phyloP scores from a whole-genome alignment of 2,797 vertebrate genomes.

The Ptychadena robeensis region DNA sequence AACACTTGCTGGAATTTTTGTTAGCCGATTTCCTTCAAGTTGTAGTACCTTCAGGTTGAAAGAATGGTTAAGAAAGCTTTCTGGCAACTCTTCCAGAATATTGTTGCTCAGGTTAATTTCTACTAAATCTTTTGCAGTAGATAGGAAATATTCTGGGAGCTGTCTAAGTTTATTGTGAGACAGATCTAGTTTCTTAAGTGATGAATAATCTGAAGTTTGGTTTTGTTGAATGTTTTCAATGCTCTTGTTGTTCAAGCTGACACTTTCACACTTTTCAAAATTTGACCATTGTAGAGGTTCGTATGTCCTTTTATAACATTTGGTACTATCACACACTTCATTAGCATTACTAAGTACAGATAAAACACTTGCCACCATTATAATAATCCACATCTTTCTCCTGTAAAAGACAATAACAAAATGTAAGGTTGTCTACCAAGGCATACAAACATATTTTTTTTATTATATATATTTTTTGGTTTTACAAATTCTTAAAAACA shows the following conservation, averaged over 20 bases:
- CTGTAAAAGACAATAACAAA: not conserved
- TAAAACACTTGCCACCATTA: not conserved
- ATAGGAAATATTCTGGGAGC: constrained; percentile 55
- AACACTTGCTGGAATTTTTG: constrained; percentile 35
- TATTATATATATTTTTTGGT: too few relatives aligned
- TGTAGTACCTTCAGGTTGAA: not conserved
- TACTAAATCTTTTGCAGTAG: not conserved
- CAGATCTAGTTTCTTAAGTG: constrained; percentile 49
- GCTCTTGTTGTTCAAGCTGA: not conserved
- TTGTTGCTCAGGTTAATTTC: constrained; percentile 63
- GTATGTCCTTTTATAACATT: not conserved
- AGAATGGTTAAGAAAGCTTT: not conserved
- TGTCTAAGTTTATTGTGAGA: constrained; percentile 38
- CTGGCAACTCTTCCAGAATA: constrained; percentile 50
- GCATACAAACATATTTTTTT: too few relatives aligned
- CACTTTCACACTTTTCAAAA: not conserved
- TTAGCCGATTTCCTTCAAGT: constrained; percentile 62
- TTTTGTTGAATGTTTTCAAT: not conserved
- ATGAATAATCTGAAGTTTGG: not conserved
- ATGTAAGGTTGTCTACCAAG: not conserved
- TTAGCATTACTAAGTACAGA: not conserved
- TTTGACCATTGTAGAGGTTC: not conserved
- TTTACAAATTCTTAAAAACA: too few relatives aligned
- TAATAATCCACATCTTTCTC: constrained; percentile 14
- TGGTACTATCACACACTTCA: not conserved